Conservation (phyloP, 1,140 invertebrate genomes). For the Dreissena polymorpha region DNA sequence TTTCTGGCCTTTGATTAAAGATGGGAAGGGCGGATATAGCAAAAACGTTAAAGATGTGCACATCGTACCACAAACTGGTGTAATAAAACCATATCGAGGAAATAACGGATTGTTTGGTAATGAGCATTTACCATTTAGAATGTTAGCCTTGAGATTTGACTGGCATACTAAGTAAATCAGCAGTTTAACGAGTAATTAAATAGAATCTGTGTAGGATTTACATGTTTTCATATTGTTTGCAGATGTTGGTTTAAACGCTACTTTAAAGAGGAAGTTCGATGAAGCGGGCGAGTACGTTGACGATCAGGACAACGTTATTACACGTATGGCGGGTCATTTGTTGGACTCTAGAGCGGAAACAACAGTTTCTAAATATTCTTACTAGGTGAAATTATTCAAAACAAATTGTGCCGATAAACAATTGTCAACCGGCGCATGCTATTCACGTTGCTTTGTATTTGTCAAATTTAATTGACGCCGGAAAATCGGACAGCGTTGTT, state of each 20-base stretch:
- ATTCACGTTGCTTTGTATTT: too few relatives aligned
- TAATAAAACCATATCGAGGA: background rate
- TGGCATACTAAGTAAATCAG: too few relatives aligned
- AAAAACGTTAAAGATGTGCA: conserved; percentile 6
- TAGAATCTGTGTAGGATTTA: background rate
- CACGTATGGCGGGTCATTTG: conserved; percentile 16
- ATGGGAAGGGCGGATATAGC: background rate
- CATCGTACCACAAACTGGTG: background rate
- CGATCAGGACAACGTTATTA: background rate
- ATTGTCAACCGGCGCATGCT: conserved; percentile 29
- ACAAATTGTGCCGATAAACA: conserved; percentile 11
- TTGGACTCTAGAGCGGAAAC: conserved; percentile 20
- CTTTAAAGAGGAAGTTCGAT: background rate
- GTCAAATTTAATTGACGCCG: conserved; percentile 46
- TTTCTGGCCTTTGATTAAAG: conserved; percentile 34
- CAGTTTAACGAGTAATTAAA: background rate
- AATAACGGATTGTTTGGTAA: conserved; percentile 37
- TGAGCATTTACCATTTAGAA: conserved; percentile 1
- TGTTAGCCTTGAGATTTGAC: too few relatives aligned
- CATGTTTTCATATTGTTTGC: conserved; percentile 16
- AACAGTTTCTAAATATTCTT: conserved; percentile 33
- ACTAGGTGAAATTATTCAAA: conserved; percentile 14
- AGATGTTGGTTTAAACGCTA: conserved; percentile 12
- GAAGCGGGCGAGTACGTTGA: background rate
- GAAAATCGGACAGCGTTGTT: conserved; percentile 38